A percentile compares a stretch with the other conserved stretches of the same genome.
Evolutionary conservation across 2,113 vertebrate species (phyloP).

Genomic region (Epinephelus lanceolatus): DNA sequence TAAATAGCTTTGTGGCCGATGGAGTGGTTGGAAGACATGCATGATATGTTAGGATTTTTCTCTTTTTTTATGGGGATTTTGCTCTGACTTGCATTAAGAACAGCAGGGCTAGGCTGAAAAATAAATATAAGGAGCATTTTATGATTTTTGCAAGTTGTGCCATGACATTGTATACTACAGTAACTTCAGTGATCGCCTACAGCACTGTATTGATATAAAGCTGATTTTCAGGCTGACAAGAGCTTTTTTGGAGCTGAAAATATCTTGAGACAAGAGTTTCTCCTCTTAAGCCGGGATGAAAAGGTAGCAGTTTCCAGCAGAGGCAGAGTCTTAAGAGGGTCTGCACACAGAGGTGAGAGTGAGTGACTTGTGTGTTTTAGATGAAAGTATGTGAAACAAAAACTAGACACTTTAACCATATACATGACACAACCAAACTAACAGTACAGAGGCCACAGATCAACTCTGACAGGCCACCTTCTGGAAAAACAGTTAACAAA

Average conservation of each 20-base stretch:
- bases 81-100: constrained; percentile 65
- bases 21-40: constrained; percentile 71
- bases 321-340: constrained; percentile 8
- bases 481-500: constrained; percentile 37
- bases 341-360: constrained; percentile 47
- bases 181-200: constrained; percentile 26
- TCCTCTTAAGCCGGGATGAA: constrained; percentile 7
- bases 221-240: not conserved
- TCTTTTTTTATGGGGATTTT: constrained; percentile 54
- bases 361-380: constrained; percentile 58
- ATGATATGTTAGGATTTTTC: constrained; percentile 67
- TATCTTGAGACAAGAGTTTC: constrained; percentile 13
- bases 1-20: constrained; percentile 77
- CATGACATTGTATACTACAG: constrained; percentile 39
- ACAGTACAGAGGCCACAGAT: constrained; percentile 44
- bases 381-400: constrained; percentile 63
- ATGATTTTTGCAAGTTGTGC: constrained; percentile 47
- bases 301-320: constrained; percentile 26
- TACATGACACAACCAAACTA: constrained; percentile 64
- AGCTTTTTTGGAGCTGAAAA: constrained; percentile 4
- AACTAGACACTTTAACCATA: constrained; percentile 74
- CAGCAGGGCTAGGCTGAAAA: constrained; percentile 55
- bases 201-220: constrained; percentile 35
- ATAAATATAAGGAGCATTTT: constrained; percentile 43
- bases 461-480: constrained; percentile 31